Base-by-base conservation (phyloP, 2,113 vertebrate genomes). In the Percina caprodes region DNA sequence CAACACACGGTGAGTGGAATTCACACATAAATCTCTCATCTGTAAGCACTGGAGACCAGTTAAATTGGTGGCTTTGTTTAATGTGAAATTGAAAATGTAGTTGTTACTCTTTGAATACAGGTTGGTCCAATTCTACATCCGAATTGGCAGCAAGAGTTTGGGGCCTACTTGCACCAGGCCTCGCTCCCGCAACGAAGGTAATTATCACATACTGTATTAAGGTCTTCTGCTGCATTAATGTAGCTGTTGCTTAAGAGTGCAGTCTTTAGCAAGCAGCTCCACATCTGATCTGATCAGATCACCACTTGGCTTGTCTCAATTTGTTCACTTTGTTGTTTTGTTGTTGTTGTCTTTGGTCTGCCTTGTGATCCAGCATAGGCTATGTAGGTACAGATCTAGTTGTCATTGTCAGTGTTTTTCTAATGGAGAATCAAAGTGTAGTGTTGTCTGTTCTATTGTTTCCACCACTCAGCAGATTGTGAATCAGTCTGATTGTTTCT, bases 111-210 rank as follows among this genome's bases (percentile, higher is more conserved):
- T 69, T 82, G 77, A 54, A 42, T 35, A 60, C 85, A 99, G 98
- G 85, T 91, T 99, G 19, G 95, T 97, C 90, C 98, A 99, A 35
- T 99, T 99, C 95, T 99, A 99, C 91, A 93, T 99, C 80, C 96
- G 98, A 79, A 97, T 99, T 80, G 98, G 98, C 89, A 98, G 97
- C 86, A 99, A 97, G 92, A 97, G 94, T 87, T 88, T 96, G 88
- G 98, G 97, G 11, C 95, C 95, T 35, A 95, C 96, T 62, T 99
- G 98, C 90, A 97, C 92, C 84, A 97, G 97, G 79, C 97, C 98
- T 69, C 97, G 96, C 83, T 94, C 96, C 61, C 96, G 97, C 77
- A 99, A 99, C 88, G 98, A 99, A 98, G 98, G 98, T 99, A 94
- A 94, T 51, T 26, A 52, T 66, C 33, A 71, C 61, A n/a, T 45